These are phyloP conservation scores for Decapterus maruadsi DNA, from an alignment of 2,797 vertebrate species.

Conservation along the genomic window DNA sequence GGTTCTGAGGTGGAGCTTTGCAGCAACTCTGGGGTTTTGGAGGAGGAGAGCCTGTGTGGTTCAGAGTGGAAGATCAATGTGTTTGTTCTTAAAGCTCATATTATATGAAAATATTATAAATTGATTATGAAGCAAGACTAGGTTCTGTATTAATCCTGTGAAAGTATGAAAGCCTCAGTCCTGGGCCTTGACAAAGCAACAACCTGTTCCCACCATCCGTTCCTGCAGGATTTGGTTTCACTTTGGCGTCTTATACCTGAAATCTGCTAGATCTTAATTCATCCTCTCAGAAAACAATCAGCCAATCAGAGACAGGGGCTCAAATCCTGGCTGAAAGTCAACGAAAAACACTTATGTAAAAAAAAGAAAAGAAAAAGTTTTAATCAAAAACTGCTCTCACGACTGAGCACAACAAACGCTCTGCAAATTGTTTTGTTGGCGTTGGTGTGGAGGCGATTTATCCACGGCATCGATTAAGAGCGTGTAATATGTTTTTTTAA, in stretches of 20 bases:
- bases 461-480: background rate
- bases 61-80: background rate
- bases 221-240: too few relatives aligned
- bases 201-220: too few relatives aligned
- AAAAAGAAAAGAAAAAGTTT: background rate
- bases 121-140: too few relatives aligned
- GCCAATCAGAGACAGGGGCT: too few relatives aligned
- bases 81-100: too few relatives aligned
- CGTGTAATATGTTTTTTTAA: background rate
- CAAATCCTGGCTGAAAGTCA: background rate
- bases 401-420: background rate
- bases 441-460: background rate
- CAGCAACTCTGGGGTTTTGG: background rate
- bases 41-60: background rate
- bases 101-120: too few relatives aligned
- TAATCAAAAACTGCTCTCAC: conserved; percentile 8
- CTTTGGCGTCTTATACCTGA: too few relatives aligned
- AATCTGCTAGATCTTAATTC: too few relatives aligned
- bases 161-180: too few relatives aligned
- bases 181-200: too few relatives aligned
- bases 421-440: background rate
- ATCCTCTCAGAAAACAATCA: too few relatives aligned
- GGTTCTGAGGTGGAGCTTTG: conserved; percentile 3
- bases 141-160: too few relatives aligned
- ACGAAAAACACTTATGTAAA: background rate